These are phyloP conservation scores for Mugil cephalus DNA, from an alignment of 2,113 vertebrate genomes.

Conservation along the genomic window DNA sequence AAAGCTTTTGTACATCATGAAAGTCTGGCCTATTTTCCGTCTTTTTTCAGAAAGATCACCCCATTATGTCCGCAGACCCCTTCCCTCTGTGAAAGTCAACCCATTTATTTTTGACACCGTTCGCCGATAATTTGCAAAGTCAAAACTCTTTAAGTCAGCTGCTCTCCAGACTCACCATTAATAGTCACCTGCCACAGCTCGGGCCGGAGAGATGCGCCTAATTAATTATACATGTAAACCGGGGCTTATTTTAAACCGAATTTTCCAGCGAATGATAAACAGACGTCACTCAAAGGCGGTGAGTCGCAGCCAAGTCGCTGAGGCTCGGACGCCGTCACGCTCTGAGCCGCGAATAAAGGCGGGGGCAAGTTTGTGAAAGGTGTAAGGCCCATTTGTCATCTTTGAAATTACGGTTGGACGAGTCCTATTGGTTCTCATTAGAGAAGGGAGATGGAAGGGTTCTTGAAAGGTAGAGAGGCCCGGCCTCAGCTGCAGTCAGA, in stretches of 20 bases:
- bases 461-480: slow-evolving; percentile 41
- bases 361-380: slow-evolving; percentile 26
- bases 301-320: slow-evolving; percentile 25
- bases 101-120: slow-evolving; percentile 36
- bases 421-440: slow-evolving; percentile 62
- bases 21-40: slow-evolving; percentile 13
- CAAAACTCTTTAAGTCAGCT: slow-evolving; percentile 34
- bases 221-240: slow-evolving; percentile 76
- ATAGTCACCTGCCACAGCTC: slow-evolving; percentile 71
- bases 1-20: slow-evolving; percentile 34
- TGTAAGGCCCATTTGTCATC: slow-evolving; percentile 61
- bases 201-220: slow-evolving; percentile 42
- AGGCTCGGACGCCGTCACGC: slow-evolving; percentile 23
- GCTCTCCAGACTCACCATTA: slow-evolving; percentile 54
- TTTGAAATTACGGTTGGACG: slow-evolving; percentile 57
- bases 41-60: slow-evolving; percentile 10
- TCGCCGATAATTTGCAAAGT: slow-evolving; percentile 37
- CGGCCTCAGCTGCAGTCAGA: slow-evolving; percentile 18
- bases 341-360: not conserved
- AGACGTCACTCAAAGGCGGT: slow-evolving; percentile 60
- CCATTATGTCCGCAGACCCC: slow-evolving; percentile 33
- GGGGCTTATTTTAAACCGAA: slow-evolving; percentile 60
- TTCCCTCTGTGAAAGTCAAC: slow-evolving; percentile 23
- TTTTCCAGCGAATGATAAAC: slow-evolving; percentile 57
- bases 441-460: slow-evolving; percentile 36